A percentile compares a stretch with the other conserved stretches of the same genome.
phyloP scores from a whole-genome alignment of 92 coral and sea anemone species.

The Phymanthus crucifer region DNA sequence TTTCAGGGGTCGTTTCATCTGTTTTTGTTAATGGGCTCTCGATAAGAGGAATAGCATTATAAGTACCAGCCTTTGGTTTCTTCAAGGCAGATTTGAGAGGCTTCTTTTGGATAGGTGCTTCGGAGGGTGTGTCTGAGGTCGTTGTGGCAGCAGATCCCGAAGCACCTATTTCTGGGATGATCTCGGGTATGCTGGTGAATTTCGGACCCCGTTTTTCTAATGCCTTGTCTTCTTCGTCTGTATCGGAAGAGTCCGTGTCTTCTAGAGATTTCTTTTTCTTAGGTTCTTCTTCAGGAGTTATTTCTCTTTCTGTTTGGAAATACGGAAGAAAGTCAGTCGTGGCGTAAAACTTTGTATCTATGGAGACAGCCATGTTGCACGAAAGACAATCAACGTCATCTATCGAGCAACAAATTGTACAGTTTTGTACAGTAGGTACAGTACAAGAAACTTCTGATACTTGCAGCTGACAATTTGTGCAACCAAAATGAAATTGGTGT shows the following conservation, averaged over 20 bases:
- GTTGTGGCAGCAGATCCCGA: constrained; percentile 79
- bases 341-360: neutral
- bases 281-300: constrained; percentile 83
- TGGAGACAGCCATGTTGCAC: neutral
- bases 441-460: too few species aligned
- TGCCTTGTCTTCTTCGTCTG: constrained; percentile 72
- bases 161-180: constrained; percentile 53
- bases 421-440: too few species aligned
- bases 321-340: neutral
- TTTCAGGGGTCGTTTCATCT: constrained; percentile 17
- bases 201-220: constrained; percentile 47
- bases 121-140: constrained; percentile 60
- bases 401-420: too few species aligned
- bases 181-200: constrained; percentile 63
- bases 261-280: constrained; percentile 40
- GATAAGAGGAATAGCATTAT: constrained; percentile 2
- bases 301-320: constrained; percentile 69
- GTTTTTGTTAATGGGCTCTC: constrained; percentile 15
- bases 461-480: too few species aligned
- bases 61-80: constrained; percentile 53
- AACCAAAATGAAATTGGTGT: too few species aligned
- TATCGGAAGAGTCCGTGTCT: constrained; percentile 79
- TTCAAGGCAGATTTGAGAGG: constrained; percentile 85
- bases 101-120: constrained; percentile 65
- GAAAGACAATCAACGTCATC: too few species aligned